Base-by-base conservation (phyloP, 92 coral and sea anemone genomes). In the Phenganax stokvisi region DNA sequence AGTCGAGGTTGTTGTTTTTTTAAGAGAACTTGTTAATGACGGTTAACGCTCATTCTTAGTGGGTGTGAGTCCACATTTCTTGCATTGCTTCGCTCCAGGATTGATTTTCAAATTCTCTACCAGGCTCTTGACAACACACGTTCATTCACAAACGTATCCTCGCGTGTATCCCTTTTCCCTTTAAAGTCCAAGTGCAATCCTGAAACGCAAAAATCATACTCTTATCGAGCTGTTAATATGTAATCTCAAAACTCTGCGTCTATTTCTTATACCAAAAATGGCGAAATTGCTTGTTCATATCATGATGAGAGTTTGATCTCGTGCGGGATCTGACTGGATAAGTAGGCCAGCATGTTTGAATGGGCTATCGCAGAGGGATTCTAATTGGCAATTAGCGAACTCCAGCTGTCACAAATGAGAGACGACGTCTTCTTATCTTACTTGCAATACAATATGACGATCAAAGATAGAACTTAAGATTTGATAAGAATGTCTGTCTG, bases 321-420 rank as follows among this genome's bases (percentile, higher is more conserved):
- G 10, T 20, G 54, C 29, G 73, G 47, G 47, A 68, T n/a, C 17
- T 3, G 47, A 30, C 17, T 12, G n/a, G 73, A 30, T 68, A 68
- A 30, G 31, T n/a, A 28, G 31, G 52, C 53, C 52, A 30, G 73
- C 9, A 53, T 68, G 73, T 20, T 12, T 68, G 73, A 68, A 68
- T 68, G 73, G 73, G 12, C 12, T 30, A 16, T 53, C 54, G 29
- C 53, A 6, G 73, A 11, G 81, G 57, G 55, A 76, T 59, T 58
- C 81, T 57, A 76, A 57, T 76, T 76, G 54, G 28, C 28, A 60
- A 76, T 76, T 76, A 60, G 9, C 57, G 12, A 28, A 29, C 55
- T 13, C 81, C 81, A 60, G 30, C 81, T 59, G 81, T 6, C 69
- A 76, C 9, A 56, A 76, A 76, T 58, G 70, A 59, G n/a, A 60